These are phyloP conservation scores for Ephydatia muelleri DNA, from an alignment of 37 sponge, comb jelly and placozoan genomes.

Conservation along the genomic window DNA sequence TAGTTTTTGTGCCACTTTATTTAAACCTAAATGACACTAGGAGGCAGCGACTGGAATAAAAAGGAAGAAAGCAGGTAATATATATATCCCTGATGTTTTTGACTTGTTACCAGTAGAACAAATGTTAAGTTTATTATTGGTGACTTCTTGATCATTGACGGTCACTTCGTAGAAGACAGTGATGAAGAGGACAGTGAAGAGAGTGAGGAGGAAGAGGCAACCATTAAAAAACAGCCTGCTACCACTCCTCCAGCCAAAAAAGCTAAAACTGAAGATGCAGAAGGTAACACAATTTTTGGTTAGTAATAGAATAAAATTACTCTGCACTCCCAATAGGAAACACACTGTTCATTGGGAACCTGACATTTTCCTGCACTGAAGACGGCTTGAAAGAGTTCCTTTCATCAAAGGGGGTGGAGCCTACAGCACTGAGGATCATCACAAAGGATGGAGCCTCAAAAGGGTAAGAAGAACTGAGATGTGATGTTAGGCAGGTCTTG, in stretches of 20 bases:
- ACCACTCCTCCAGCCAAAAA: slow-evolving; percentile 43
- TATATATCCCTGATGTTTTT: not conserved
- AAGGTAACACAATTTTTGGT: slow-evolving; percentile 1
- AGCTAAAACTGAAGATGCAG: slow-evolving; percentile 13
- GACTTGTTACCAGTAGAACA: not conserved
- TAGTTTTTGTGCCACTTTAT: not conserved
- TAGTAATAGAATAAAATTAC: slow-evolving; percentile 20
- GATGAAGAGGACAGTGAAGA: slow-evolving; percentile 19
- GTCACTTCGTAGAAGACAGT: slow-evolving; percentile 25
- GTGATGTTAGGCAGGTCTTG: too few relatives aligned
- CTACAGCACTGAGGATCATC: not conserved
- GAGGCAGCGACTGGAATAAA: too few relatives aligned
- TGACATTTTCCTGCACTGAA: not conserved
- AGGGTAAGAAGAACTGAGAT: too few relatives aligned
- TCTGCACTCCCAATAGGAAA: not conserved
- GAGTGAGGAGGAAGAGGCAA: slow-evolving; percentile 19
- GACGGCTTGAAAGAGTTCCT: not conserved
- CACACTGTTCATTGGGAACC: not conserved
- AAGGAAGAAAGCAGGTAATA: too few relatives aligned
- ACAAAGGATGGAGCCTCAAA: too few relatives aligned
- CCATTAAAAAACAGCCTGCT: slow-evolving; percentile 14
- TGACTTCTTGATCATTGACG: too few relatives aligned
- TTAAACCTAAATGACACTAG: too few relatives aligned
- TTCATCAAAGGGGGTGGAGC: slow-evolving; percentile 1
- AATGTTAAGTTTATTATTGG: too few relatives aligned